Evolutionary conservation across 2,113 vertebrate species (phyloP).

Genomic region (Erythrocercus mccallii): DNA sequence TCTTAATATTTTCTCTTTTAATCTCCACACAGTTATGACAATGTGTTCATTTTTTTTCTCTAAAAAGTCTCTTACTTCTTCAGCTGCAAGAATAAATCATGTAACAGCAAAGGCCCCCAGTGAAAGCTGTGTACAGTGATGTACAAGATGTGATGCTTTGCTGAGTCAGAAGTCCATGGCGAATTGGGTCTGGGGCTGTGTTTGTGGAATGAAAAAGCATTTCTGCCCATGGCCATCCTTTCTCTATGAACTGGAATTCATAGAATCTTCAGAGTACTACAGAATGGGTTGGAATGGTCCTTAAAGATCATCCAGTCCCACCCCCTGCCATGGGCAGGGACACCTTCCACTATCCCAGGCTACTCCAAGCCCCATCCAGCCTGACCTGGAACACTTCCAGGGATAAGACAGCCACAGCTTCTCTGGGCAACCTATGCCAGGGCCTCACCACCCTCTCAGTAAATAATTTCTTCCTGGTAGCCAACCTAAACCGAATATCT

Average conservation of each 20-base stretch:
- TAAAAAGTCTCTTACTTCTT: neutral
- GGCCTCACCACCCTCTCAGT: neutral
- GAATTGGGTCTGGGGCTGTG: neutral
- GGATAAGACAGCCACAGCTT: neutral
- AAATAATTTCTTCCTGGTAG: neutral
- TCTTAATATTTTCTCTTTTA: neutral
- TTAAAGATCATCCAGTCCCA: neutral
- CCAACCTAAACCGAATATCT: neutral
- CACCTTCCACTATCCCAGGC: neutral
- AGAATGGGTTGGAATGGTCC: neutral
- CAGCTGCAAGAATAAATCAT: neutral
- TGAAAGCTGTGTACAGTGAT: neutral
- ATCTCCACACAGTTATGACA: neutral
- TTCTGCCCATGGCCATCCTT: neutral
- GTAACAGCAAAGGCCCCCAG: neutral
- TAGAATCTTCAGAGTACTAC: neutral
- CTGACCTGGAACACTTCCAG: neutral
- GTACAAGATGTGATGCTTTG: neutral
- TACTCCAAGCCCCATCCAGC: fast-evolving
- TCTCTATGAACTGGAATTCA: neutral
- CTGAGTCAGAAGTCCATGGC: neutral
- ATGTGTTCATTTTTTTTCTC: neutral
- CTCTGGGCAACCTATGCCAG: neutral
- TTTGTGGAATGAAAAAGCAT: neutral
- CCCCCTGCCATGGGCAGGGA: neutral